A percentile compares a stretch with the other conserved stretches of the same genome.
Conservation (phyloP, 1,140 invertebrate genomes). For the Lasioglossum albipes region DNA sequence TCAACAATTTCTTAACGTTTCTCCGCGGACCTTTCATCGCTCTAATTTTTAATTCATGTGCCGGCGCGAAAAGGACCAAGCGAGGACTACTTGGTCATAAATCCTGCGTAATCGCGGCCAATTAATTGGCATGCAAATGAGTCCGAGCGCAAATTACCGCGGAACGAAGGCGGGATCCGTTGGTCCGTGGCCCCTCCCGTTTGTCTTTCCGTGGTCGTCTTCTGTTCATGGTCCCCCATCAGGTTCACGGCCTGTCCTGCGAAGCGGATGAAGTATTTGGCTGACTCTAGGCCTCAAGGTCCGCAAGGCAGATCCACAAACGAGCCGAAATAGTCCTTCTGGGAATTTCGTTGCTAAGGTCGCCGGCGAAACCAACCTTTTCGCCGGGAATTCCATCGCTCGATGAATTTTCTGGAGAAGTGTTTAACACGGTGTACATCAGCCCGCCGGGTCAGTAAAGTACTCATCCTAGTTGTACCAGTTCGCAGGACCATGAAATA, state of each 20-base stretch:
- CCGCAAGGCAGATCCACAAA: constrained; percentile 40
- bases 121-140: constrained; percentile 64
- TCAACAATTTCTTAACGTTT: too few relatives aligned
- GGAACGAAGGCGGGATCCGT: constrained; percentile 41
- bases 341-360: constrained; percentile 43
- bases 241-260: background rate
- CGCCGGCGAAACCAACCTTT: constrained; percentile 12
- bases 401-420: background rate
- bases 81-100: constrained; percentile 32
- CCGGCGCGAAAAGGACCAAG: constrained; percentile 5
- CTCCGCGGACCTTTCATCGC: background rate
- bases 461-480: constrained; percentile 12
- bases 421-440: constrained; percentile 10
- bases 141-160: constrained; percentile 40
- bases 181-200: constrained; percentile 1
- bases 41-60: constrained; percentile 49
- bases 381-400: constrained; percentile 22
- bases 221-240: background rate
- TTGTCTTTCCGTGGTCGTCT: background rate
- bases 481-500: constrained; percentile 27
- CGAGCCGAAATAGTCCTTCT: constrained; percentile 57
- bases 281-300: constrained; percentile 31
- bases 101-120: constrained; percentile 56
- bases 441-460: constrained; percentile 3
- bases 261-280: constrained; percentile 8